Base-by-base conservation (phyloP, 1,140 invertebrate species). In the Panagrolaimus sp. region DNA sequence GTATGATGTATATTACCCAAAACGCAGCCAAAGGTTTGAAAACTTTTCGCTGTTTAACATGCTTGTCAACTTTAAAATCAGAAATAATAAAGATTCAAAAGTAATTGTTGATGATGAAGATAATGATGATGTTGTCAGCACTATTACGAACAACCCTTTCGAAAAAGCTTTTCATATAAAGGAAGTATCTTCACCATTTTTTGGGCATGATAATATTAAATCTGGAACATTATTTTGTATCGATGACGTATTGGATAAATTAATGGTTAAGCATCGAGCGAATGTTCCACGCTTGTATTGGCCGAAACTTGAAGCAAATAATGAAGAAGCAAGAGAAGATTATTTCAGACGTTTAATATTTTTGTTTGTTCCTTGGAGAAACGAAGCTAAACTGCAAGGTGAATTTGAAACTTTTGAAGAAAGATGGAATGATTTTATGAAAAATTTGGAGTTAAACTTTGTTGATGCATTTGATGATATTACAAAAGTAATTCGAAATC, bases 381-480 rank as follows among this genome's bases (percentile, higher is more conserved):
- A 63, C 21, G 62, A 63, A 63, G 24, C 3, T n/a, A 14, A 24
- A 0, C 21, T 63, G 0, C n/a, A 43, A 38, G 62, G 32, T 0
- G 0, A 1, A 1, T 28, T 6, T 4, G 8, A 15, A 7, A 24
- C 62, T 8, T 63, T 1, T 24, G 32, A 63, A 26, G 14, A 63
- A 28, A 24, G 62, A 9, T 63, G 62, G 62, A 24, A 63, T 14
- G 1, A 1, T 38, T 63, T 7, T 12, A 17, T 2, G 3, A 24
- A 5, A 3, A 24, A 1, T 28, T 9, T 63, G 17, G 9, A 14
- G 15, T 0, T 6, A 3, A 15, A 24, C n/a, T n/a, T 15, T 26
- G 15, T 15, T 28, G 62, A 63, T 24, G 62, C 62, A 8, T 38
- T 17, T 63, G 62, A 15, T 24, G 62, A 63, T 15, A 63, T 63